Conservation (phyloP, 92 coral and sea anemone genomes). For the Galaxea fascicularis region DNA sequence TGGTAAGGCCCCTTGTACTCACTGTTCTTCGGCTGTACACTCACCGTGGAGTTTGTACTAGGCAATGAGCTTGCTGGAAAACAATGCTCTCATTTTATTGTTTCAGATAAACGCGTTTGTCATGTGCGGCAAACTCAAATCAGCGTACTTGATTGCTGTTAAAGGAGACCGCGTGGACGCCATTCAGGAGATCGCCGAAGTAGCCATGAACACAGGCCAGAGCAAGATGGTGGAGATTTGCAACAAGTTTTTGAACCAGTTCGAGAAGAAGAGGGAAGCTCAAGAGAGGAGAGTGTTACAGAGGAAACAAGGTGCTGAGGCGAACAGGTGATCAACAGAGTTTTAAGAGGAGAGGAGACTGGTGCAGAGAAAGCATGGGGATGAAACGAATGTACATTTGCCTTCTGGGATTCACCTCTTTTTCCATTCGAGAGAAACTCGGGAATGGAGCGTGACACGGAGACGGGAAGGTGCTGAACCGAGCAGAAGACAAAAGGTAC, state of each 20-base stretch:
- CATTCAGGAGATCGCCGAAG: constrained; percentile 82
- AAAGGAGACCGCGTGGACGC: constrained; percentile 86
- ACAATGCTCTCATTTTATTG: neutral
- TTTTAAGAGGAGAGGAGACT: neutral
- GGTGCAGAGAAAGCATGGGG: neutral
- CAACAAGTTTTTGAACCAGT: constrained; percentile 81
- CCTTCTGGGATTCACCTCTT: too few relatives aligned
- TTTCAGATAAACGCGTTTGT: constrained; percentile 87
- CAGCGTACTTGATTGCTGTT: constrained; percentile 95
- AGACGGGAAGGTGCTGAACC: neutral
- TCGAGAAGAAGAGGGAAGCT: constrained; percentile 60
- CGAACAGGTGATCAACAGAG: constrained; percentile 2
- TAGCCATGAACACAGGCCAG: constrained; percentile 86
- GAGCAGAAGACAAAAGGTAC: neutral
- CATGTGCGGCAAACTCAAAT: constrained; percentile 87
- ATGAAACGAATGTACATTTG: too few relatives aligned
- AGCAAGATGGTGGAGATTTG: constrained; percentile 88
- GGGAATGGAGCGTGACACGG: neutral
- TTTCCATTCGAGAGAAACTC: neutral
- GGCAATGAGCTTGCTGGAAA: neutral
- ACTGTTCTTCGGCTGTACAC: neutral
- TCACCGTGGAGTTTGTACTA: neutral
- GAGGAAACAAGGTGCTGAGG: constrained; percentile 17
- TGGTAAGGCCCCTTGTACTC: too few relatives aligned
- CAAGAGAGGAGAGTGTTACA: constrained; percentile 23